Evolutionary conservation across 2,888 invertebrate genomes (phyloP).

Genomic region (Mantis religiosa): DNA sequence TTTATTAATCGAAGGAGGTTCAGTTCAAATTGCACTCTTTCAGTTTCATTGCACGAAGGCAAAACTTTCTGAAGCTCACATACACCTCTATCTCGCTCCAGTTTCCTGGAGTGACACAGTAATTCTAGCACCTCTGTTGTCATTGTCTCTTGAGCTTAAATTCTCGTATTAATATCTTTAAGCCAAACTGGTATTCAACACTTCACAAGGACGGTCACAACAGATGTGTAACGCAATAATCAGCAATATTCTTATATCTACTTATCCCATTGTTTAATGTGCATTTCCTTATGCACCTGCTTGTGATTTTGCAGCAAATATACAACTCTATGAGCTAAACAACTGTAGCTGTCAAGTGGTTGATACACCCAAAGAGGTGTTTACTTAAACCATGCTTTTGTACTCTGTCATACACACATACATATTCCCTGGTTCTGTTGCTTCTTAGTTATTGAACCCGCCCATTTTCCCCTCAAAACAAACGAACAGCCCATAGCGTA

Average conservation of each 20-base stretch:
- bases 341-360: background rate
- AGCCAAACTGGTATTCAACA: background rate
- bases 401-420: background rate
- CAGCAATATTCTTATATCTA: no score
- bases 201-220: background rate
- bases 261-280: no score
- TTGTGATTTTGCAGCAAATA: no score
- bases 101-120: slow-evolving; percentile 34
- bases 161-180: background rate
- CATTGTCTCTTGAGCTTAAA: background rate
- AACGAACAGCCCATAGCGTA: background rate
- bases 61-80: slow-evolving; percentile 33
- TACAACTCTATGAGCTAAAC: no score
- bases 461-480: background rate
- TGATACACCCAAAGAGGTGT: background rate
- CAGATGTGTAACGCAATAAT: background rate
- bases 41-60: slow-evolving; percentile 27
- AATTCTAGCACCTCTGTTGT: slow-evolving; percentile 31
- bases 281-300: no score
- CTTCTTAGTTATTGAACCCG: background rate
- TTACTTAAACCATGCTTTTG: background rate
- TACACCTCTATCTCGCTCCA: slow-evolving; percentile 35
- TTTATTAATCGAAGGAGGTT: slow-evolving; percentile 31
- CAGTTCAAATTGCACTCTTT: slow-evolving; percentile 32
- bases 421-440: background rate